Conservation (phyloP, 1,140 invertebrate genomes). For the Panagrolaimus sp. region DNA sequence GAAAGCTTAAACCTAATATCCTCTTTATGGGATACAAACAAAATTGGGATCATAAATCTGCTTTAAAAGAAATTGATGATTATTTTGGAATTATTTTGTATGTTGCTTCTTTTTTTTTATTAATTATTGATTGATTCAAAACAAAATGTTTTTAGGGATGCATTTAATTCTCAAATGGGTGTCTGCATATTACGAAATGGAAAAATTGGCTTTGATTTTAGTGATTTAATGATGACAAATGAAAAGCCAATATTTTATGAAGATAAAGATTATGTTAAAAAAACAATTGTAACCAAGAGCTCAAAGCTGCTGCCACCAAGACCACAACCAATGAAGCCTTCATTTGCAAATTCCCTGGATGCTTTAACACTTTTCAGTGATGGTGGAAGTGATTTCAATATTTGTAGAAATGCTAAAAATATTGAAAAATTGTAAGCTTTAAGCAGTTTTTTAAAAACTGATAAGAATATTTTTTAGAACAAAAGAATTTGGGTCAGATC, state of each 20-base stretch:
- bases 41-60: conserved; percentile 72
- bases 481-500: too few relatives aligned
- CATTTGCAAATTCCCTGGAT: too few relatives aligned
- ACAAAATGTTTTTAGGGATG: conserved; percentile 66
- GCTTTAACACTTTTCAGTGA: too few relatives aligned
- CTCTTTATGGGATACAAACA: conserved; percentile 83
- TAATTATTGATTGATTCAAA: neutral
- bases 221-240: conserved; percentile 23
- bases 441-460: neutral
- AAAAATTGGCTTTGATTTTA: conserved; percentile 35
- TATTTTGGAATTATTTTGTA: conserved; percentile 88
- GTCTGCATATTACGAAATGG: conserved; percentile 71
- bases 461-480: neutral
- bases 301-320: too few relatives aligned
- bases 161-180: conserved; percentile 81
- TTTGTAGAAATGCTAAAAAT: neutral
- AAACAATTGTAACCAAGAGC: too few relatives aligned
- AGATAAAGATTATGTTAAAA: too few relatives aligned
- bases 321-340: too few relatives aligned
- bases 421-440: conserved; percentile 4
- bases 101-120: too few relatives aligned
- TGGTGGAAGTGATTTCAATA: neutral
- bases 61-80: conserved; percentile 65
- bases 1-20: conserved; percentile 83
- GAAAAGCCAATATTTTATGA: too few relatives aligned